A percentile compares a stretch with the other conserved stretches of the same genome.
Evolutionary conservation across 2,888 invertebrate genomes (phyloP).

Genomic region (Neria commutata): DNA sequence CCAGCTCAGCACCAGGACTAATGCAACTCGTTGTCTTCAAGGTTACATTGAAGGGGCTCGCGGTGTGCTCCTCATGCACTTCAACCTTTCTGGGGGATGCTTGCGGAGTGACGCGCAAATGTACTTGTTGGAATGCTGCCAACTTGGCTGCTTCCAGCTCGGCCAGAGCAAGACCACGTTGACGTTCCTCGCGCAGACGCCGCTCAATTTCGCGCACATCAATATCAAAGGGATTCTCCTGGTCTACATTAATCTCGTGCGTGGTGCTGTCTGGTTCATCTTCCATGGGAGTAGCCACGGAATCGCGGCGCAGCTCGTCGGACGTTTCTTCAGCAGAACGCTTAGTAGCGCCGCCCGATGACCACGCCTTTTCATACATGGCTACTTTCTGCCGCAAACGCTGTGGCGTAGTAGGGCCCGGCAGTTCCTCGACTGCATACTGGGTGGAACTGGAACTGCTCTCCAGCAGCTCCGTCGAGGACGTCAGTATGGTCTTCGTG

Average conservation of each 20-base stretch:
- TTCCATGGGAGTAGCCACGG: slow-evolving; percentile 44
- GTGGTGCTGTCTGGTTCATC: background rate
- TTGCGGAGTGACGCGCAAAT: slow-evolving; percentile 67
- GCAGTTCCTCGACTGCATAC: slow-evolving; percentile 34
- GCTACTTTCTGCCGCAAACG: slow-evolving; percentile 76
- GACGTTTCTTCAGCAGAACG: slow-evolving; percentile 49
- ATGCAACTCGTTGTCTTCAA: slow-evolving; percentile 62
- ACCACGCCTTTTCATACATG: slow-evolving; percentile 82
- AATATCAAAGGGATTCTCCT: slow-evolving; percentile 58
- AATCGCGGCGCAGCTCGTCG: slow-evolving; percentile 50
- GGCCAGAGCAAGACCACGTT: slow-evolving; percentile 63
- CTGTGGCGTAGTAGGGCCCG: slow-evolving; percentile 46
- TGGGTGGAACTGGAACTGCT: slow-evolving; percentile 28
- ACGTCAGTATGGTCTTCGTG: slow-evolving; percentile 49
- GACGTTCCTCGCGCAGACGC: slow-evolving; percentile 65
- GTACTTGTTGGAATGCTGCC: slow-evolving; percentile 66
- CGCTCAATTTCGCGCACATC: slow-evolving; percentile 69
- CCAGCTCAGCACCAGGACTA: slow-evolving; percentile 43
- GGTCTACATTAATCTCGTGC: slow-evolving; percentile 49
- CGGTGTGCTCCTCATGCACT: slow-evolving; percentile 45
- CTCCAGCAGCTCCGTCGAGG: slow-evolving; percentile 34
- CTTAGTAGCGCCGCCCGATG: slow-evolving; percentile 59
- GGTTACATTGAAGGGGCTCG: slow-evolving; percentile 60
- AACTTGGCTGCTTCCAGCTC: slow-evolving; percentile 61
- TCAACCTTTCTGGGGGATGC: slow-evolving; percentile 63